Conservation (phyloP, 2,113 vertebrate genomes). For the Syngnathus scovelli region DNA sequence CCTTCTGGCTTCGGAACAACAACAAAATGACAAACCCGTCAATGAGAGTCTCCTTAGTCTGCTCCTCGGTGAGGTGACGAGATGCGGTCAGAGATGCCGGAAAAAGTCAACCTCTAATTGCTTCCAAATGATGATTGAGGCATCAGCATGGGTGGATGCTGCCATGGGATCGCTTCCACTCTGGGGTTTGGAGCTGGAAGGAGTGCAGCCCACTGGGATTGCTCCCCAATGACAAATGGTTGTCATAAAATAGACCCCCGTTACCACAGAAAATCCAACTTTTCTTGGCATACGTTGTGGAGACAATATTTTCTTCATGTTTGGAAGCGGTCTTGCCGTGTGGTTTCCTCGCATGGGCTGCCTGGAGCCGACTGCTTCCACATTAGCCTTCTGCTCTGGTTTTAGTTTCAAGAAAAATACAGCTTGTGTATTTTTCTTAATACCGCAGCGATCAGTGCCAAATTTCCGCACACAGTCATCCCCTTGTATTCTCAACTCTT, state of each 20-base stretch:
- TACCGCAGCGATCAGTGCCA: slow-evolving; percentile 53
- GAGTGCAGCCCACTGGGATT: slow-evolving; percentile 44
- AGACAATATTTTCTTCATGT: slow-evolving; percentile 63
- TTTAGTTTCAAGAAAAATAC: slow-evolving; percentile 51
- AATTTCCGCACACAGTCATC: slow-evolving; percentile 41
- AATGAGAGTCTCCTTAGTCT: slow-evolving; percentile 38
- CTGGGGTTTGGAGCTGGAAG: slow-evolving; percentile 30
- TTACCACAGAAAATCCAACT: slow-evolving; percentile 37
- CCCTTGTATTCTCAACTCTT: slow-evolving; percentile 56
- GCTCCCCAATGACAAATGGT: slow-evolving; percentile 57
- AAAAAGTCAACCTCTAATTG: slow-evolving; percentile 72
- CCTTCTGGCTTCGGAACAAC: slow-evolving; percentile 14
- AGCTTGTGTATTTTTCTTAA: slow-evolving; percentile 33
- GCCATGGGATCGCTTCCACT: slow-evolving; percentile 41
- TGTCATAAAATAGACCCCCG: slow-evolving; percentile 26
- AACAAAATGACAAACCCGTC: slow-evolving; percentile 28
- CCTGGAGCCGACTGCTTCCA: slow-evolving; percentile 57
- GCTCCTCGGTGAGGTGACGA: slow-evolving; percentile 41
- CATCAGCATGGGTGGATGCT: slow-evolving; percentile 45
- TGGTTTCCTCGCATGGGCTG: slow-evolving; percentile 64
- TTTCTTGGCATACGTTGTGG: slow-evolving; percentile 51
- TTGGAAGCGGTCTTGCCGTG: slow-evolving; percentile 68
- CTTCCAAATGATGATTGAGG: slow-evolving; percentile 60
- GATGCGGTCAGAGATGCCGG: slow-evolving; percentile 64
- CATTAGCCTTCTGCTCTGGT: slow-evolving; percentile 48